Conservation (phyloP, 2,888 invertebrate genomes). For the Poecilus cupreus region DNA sequence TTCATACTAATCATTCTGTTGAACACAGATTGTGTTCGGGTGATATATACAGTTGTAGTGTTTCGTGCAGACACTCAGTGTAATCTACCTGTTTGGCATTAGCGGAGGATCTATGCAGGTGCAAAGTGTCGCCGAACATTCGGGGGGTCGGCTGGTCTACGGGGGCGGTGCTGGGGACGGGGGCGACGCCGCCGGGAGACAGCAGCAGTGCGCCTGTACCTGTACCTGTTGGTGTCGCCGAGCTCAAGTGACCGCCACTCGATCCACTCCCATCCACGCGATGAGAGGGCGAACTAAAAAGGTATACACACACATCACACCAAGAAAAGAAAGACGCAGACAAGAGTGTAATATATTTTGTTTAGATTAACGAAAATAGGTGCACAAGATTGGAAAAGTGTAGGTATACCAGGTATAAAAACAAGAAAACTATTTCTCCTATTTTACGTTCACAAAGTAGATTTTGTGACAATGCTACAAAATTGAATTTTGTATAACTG, state of each 20-base stretch:
- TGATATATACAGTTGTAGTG: neutral
- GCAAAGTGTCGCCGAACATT: conserved; percentile 84
- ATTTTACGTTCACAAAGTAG: no score
- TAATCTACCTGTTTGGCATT: conserved; percentile 73
- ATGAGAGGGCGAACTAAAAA: conserved; percentile 62
- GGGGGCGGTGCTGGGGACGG: conserved; percentile 72
- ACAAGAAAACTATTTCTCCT: no score
- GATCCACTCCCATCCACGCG: conserved; percentile 66
- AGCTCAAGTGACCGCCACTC: conserved; percentile 70
- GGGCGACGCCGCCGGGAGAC: conserved; percentile 69
- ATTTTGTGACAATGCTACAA: no score
- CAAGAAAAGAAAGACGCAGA: neutral
- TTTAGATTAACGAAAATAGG: no score
- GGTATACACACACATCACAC: neutral
- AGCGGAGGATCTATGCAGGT: conserved; percentile 74
- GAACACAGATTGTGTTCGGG: neutral
- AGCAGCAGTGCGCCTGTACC: conserved; percentile 72
- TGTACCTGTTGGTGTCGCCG: conserved; percentile 68
- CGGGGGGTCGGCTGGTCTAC: conserved; percentile 77
- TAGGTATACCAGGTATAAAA: no score
- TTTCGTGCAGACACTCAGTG: neutral
- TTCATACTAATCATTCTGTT: neutral
- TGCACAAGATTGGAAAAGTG: no score
- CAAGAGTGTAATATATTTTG: no score
- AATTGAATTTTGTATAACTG: no score